Conservation (phyloP, 2,113 vertebrate genomes). For the Cynopterus brachyotis region DNA sequence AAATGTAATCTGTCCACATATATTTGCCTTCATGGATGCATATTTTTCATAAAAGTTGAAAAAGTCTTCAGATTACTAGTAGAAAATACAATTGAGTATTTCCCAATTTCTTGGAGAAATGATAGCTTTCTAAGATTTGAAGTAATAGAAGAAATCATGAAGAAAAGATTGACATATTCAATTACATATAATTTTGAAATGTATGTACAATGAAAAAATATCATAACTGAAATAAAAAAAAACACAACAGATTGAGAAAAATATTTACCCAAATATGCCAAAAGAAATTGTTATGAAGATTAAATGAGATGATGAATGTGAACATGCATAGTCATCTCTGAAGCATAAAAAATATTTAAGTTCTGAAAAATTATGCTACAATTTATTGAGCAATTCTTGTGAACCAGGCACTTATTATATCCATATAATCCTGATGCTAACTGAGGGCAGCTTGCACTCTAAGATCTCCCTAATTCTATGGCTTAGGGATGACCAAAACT, state of each 20-base stretch:
- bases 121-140: neutral
- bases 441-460: neutral
- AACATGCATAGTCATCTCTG: neutral
- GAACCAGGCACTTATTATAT: neutral
- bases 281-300: neutral
- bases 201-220: neutral
- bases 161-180: neutral
- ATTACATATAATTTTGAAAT: neutral
- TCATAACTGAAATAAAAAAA: neutral
- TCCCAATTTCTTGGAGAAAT: neutral
- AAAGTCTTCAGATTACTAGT: neutral
- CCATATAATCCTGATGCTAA: neutral
- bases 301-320: neutral
- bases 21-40: neutral
- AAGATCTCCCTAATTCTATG: neutral
- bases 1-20: neutral
- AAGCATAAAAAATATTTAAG: neutral
- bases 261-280: neutral
- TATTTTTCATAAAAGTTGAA: neutral
- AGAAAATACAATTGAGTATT: neutral
- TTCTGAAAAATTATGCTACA: neutral
- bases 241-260: constrained; percentile 9
- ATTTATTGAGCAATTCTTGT: neutral
- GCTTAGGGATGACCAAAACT: neutral
- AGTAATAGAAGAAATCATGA: neutral